A percentile compares a stretch with the other conserved stretches of the same genome.
phyloP scores from a whole-genome alignment of 2,888 invertebrate genomes.

The Leucophora obtusa region DNA sequence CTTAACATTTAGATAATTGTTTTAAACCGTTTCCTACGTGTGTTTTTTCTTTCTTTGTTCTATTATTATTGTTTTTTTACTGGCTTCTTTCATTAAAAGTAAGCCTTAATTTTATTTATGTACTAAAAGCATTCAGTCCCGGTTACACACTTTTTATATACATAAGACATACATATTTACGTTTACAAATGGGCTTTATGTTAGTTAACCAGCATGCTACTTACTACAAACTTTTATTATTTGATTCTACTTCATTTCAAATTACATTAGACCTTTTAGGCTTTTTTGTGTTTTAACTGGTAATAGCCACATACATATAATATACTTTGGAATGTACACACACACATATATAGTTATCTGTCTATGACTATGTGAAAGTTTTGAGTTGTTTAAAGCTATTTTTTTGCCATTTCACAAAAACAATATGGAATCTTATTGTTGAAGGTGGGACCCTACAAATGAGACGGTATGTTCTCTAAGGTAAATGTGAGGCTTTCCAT shows the following conservation, averaged over 20 bases:
- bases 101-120: conserved; percentile 63
- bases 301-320: not conserved
- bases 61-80: conserved; percentile 28
- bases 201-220: conserved; percentile 8
- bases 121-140: conserved; percentile 49
- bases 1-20: conserved; percentile 61
- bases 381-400: conserved; percentile 19
- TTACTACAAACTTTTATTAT: conserved; percentile 31
- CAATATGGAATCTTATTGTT: conserved; percentile 36
- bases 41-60: conserved; percentile 23
- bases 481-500: too few relatives aligned
- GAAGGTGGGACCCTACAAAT: not conserved
- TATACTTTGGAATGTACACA: not conserved
- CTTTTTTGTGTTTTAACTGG: not conserved
- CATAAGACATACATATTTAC: not conserved
- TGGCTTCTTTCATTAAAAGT: conserved; percentile 45
- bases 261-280: conserved; percentile 42
- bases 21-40: conserved; percentile 61
- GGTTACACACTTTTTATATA: not conserved
- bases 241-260: conserved; percentile 36
- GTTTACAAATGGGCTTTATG: conserved; percentile 8
- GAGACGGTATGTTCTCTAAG: too few relatives aligned
- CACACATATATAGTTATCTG: conserved; percentile 11
- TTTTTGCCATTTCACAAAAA: not conserved
- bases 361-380: conserved; percentile 10